These are phyloP conservation scores for Prietella phreatophila DNA, from an alignment of 2,113 vertebrate species.

Conservation along the genomic window DNA sequence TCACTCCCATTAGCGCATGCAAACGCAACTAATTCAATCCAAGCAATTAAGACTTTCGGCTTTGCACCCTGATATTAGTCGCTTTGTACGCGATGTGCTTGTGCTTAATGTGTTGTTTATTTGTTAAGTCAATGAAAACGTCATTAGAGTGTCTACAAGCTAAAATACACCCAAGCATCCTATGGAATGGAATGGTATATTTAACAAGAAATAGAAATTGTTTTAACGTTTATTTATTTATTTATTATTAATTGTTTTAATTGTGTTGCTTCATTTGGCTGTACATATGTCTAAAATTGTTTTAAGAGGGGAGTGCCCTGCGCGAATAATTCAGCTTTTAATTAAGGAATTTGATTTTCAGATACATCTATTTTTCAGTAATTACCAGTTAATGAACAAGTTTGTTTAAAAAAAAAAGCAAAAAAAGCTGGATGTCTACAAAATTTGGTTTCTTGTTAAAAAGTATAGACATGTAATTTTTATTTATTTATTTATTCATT, in stretches of 20 bases:
- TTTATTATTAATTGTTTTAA: background rate
- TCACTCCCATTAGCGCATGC: background rate
- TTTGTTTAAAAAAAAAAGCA: background rate
- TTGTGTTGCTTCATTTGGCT: background rate
- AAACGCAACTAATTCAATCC: background rate
- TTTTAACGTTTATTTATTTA: background rate
- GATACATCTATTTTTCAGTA: background rate
- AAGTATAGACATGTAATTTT: background rate
- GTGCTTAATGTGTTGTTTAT: constrained; percentile 2
- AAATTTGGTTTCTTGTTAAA: background rate
- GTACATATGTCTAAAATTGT: too few species aligned
- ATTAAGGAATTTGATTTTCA: background rate
- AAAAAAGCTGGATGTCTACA: background rate
- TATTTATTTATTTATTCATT: background rate
- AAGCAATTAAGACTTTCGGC: background rate
- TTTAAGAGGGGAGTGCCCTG: background rate
- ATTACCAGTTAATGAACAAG: background rate
- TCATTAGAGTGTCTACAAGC: background rate
- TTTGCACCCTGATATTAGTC: background rate
- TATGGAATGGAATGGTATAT: background rate
- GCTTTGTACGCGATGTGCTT: background rate
- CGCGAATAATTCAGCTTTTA: background rate
- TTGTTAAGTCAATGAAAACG: background rate
- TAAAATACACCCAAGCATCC: background rate
- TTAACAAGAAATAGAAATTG: background rate